A percentile compares a stretch with the other conserved stretches of the same genome.
These are phyloP conservation scores for Periparus ater DNA, from an alignment of 2,797 vertebrate genomes.

Conservation along the genomic window DNA sequence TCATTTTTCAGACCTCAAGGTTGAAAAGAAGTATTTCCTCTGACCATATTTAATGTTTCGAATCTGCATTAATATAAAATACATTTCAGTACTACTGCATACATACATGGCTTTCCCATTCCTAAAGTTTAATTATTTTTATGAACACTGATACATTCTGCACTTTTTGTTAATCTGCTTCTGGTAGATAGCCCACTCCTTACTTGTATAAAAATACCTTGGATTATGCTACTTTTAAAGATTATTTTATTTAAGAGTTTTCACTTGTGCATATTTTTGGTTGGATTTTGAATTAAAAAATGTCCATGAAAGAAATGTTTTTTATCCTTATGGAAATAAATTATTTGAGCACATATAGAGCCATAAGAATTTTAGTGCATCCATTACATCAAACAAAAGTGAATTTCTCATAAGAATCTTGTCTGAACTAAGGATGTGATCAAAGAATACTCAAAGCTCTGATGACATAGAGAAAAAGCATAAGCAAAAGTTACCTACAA, in stretches of 20 bases:
- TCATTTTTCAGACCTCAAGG: conserved; percentile 4
- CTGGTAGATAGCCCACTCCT: neutral
- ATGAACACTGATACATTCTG: neutral
- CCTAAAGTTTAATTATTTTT: neutral
- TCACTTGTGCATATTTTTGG: neutral
- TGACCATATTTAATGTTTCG: conserved; percentile 2
- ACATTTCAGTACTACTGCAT: neutral
- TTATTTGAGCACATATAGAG: neutral
- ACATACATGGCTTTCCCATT: neutral
- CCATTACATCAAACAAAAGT: neutral
- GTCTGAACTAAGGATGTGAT: neutral
- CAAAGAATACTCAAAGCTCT: neutral
- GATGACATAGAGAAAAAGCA: neutral
- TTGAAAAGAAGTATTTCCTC: conserved; percentile 33
- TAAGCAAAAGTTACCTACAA: neutral
- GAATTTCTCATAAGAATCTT: neutral
- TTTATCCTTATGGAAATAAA: neutral
- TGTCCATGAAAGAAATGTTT: neutral
- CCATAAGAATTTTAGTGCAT: neutral
- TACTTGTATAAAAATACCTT: neutral
- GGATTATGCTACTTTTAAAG: neutral
- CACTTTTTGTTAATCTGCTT: neutral
- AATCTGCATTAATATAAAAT: neutral
- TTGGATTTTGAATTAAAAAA: neutral
- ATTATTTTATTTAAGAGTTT: neutral